Percentiles rank a stretch among this genome's conserved stretches.
These are phyloP conservation scores for Lobophora halterata DNA, from an alignment of 2,888 invertebrate genomes.

Conservation along the genomic window DNA sequence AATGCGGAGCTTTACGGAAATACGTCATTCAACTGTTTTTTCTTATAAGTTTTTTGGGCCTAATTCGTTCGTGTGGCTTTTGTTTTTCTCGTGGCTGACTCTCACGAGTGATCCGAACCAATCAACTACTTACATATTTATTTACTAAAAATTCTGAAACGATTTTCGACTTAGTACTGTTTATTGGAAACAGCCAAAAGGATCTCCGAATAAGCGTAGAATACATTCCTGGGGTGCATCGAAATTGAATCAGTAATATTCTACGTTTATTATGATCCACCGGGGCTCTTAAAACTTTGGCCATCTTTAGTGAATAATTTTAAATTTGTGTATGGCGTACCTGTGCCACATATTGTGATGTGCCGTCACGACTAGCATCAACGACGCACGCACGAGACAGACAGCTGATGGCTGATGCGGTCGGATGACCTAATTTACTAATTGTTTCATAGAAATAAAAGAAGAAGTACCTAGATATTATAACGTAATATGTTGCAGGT, in stretches of 20 bases:
- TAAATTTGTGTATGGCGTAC: conserved; percentile 17
- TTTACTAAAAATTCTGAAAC: no score
- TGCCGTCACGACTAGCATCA: conserved; percentile 25
- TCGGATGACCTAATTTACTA: conserved; percentile 15
- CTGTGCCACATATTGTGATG: conserved; percentile 14
- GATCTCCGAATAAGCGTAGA: no score
- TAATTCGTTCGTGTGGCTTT: no score
- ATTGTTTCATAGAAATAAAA: conserved; percentile 7
- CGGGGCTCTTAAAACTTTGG: neutral
- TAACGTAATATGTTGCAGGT: no score
- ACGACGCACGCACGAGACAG: conserved; percentile 20
- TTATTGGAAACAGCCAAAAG: no score
- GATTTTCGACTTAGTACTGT: no score
- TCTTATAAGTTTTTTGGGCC: conserved; percentile 4
- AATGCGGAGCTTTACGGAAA: conserved; percentile 15
- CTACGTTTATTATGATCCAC: no score
- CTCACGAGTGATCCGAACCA: no score
- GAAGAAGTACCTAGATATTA: conserved; percentile 1
- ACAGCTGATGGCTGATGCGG: conserved; percentile 16
- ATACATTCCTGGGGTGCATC: no score
- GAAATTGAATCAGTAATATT: no score
- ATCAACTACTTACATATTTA: no score
- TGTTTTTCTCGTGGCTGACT: no score
- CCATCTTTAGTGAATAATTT: conserved; percentile 1
- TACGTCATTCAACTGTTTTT: conserved; percentile 10